phyloP scores from a whole-genome alignment of 2,797 vertebrate genomes.

The Eospalax fontanierii region DNA sequence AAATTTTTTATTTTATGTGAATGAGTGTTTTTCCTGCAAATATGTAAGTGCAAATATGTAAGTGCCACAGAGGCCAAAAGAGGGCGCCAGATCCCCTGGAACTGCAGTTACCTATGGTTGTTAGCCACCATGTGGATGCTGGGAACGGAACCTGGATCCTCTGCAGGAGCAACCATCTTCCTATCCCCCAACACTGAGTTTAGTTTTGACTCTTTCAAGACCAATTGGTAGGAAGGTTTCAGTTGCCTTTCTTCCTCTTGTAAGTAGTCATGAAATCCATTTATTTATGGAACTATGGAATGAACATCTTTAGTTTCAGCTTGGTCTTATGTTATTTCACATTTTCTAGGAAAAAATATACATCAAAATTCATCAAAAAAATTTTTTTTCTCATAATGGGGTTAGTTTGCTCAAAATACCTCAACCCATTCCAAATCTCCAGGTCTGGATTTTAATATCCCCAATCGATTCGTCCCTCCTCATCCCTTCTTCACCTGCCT shows the following conservation, averaged over 20 bases:
- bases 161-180: too few species aligned
- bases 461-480: not conserved
- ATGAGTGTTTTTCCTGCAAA: too few species aligned
- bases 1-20: too few species aligned
- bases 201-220: not conserved
- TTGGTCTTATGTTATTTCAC: not conserved
- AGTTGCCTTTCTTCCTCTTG: not conserved
- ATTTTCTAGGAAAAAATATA: not conserved
- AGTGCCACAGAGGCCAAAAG: too few species aligned
- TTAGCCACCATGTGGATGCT: too few species aligned
- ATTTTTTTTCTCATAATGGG: not conserved
- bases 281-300: not conserved
- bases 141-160: too few species aligned
- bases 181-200: not conserved
- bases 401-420: not conserved
- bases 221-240: not conserved
- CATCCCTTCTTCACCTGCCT: not conserved
- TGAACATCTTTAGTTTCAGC: not conserved
- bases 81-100: too few species aligned
- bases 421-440: not conserved
- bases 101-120: too few species aligned
- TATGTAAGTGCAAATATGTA: too few species aligned
- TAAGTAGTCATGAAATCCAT: constrained; percentile 5
- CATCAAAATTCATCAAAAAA: too few species aligned
- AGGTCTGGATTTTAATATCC: not conserved